Conservation (phyloP, 2,888 invertebrate genomes). For the Rutpela maculata region DNA sequence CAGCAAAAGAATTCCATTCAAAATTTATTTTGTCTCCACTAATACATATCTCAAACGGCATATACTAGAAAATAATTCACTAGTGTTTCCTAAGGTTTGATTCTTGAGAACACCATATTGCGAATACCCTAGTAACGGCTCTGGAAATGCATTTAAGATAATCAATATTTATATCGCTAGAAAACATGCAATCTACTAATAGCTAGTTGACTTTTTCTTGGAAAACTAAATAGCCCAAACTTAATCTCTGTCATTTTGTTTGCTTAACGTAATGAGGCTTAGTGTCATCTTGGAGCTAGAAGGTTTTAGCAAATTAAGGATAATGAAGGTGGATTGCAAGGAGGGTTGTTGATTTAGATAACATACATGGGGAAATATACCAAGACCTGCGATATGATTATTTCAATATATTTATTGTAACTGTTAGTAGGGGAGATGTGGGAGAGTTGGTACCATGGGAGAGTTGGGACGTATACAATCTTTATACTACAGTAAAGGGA, state of each 20-base stretch:
- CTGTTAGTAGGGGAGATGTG: too few relatives aligned
- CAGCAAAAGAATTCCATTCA: too few relatives aligned
- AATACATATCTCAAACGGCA: too few relatives aligned
- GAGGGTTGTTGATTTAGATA: not conserved
- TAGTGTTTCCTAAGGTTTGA: too few relatives aligned
- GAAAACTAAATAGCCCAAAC: not conserved
- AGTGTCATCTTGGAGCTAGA: not conserved
- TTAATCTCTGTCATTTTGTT: not conserved
- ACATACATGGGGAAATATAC: not conserved
- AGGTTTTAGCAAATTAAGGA: not conserved
- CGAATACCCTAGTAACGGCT: not conserved
- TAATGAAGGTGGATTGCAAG: not conserved
- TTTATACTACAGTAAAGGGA: too few relatives aligned
- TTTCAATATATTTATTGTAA: too few relatives aligned
- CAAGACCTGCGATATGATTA: not conserved
- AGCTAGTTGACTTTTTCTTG: not conserved
- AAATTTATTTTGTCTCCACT: too few relatives aligned
- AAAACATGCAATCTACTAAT: constrained; percentile 3
- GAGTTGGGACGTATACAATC: too few relatives aligned
- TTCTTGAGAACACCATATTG: not conserved
- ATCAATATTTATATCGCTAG: not conserved
- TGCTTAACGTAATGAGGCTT: not conserved
- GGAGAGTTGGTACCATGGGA: too few relatives aligned
- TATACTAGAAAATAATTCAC: too few relatives aligned
- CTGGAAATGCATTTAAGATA: not conserved